These are phyloP conservation scores for Synergus gifuensis DNA, from an alignment of 2,888 invertebrate species.

Conservation along the genomic window DNA sequence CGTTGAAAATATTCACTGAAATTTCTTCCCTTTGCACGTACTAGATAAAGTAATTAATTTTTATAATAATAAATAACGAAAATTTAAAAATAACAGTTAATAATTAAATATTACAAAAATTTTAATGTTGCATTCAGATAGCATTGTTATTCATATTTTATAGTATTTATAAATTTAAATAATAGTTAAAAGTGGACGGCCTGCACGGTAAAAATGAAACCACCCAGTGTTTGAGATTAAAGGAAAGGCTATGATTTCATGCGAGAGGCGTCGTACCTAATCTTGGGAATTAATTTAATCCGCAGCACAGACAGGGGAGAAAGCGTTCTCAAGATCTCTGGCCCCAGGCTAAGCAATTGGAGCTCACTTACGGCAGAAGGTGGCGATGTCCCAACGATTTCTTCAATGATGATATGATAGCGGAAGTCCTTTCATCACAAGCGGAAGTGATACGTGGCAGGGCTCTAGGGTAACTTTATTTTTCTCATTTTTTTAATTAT, in stretches of 20 bases:
- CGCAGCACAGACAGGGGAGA: slow-evolving; percentile 71
- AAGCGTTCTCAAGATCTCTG: slow-evolving; percentile 73
- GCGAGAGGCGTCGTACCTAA: neutral
- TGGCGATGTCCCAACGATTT: slow-evolving; percentile 92
- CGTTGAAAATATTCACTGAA: neutral
- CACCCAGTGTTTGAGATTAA: slow-evolving; percentile 5
- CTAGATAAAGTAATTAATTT: neutral
- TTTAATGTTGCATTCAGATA: neutral
- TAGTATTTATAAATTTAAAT: neutral
- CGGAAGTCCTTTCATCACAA: slow-evolving; percentile 90
- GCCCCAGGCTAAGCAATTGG: slow-evolving; percentile 85
- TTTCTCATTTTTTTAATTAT: neutral
- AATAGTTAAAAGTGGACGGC: neutral
- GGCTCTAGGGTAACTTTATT: slow-evolving; percentile 85
- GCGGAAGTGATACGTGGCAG: slow-evolving; percentile 92
- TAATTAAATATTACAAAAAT: neutral
- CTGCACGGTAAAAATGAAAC: slow-evolving; percentile 30
- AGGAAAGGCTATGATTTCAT: slow-evolving; percentile 6
- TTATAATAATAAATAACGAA: neutral
- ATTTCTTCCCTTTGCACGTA: neutral
- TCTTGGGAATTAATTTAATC: slow-evolving; percentile 44
- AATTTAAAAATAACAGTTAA: neutral
- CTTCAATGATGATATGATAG: slow-evolving; percentile 93
- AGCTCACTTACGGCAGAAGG: slow-evolving; percentile 87
- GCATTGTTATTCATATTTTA: neutral